Conservation (phyloP, 2,888 invertebrate genomes). For the Eupeodes latifasciatus region DNA sequence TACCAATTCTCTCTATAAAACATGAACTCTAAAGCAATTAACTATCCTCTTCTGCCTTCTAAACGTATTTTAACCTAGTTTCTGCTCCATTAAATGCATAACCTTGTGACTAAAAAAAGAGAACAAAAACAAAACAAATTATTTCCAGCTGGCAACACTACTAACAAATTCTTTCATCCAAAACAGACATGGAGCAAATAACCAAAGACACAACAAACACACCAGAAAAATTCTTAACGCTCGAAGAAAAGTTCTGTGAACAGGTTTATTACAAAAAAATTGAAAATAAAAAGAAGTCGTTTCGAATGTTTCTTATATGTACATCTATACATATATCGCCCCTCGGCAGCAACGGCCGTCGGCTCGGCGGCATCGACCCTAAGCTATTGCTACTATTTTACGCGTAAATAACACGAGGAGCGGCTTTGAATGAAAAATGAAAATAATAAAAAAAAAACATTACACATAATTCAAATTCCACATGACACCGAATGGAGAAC, state of each 20-base stretch:
- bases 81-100: not conserved
- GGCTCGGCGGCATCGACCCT: not conserved
- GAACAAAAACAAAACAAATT: not conserved
- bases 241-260: constrained; percentile 27
- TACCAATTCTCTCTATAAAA: too few species aligned
- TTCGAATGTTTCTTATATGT: constrained; percentile 17
- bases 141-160: constrained; percentile 55
- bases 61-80: too few species aligned
- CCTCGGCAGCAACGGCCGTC: not conserved
- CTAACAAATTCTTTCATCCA: constrained; percentile 39
- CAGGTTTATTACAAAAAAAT: constrained; percentile 11
- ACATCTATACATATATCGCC: constrained; percentile 25
- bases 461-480: constrained; percentile 29
- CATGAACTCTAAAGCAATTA: too few species aligned
- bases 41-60: too few species aligned
- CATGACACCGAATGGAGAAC: constrained; percentile 43
- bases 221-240: constrained; percentile 27
- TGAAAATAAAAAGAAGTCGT: constrained; percentile 6
- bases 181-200: constrained; percentile 36
- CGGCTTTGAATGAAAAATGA: constrained; percentile 62
- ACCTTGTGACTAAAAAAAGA: not conserved
- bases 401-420: constrained; percentile 57
- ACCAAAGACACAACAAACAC: constrained; percentile 16
- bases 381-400: constrained; percentile 4
- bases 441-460: not conserved